Evolutionary conservation across 2,888 invertebrate species (phyloP).

Genomic region (Drosophila birchii): DNA sequence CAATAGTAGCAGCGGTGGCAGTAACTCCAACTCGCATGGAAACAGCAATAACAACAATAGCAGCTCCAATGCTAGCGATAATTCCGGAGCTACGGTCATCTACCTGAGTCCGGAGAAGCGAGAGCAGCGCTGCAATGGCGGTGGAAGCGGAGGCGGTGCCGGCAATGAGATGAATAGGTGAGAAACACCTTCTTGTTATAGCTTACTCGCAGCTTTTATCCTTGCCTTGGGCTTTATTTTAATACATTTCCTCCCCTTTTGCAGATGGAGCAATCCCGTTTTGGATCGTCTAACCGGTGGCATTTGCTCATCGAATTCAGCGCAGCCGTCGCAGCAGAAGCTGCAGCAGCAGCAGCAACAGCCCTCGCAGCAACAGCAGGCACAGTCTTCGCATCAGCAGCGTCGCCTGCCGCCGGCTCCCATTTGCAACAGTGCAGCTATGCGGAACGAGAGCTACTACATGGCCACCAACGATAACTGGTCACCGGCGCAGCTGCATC

Average conservation of each 20-base stretch:
- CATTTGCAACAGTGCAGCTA: slow-evolving; percentile 57
- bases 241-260: neutral
- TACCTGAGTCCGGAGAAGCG: slow-evolving; percentile 84
- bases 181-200: fast-evolving
- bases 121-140: slow-evolving; percentile 61
- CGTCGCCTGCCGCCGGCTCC: slow-evolving; percentile 53
- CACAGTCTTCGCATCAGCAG: slow-evolving; percentile 33
- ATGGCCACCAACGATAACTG: slow-evolving; percentile 90
- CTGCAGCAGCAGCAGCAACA: slow-evolving; percentile 54
- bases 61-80: slow-evolving; percentile 84
- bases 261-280: slow-evolving; percentile 90
- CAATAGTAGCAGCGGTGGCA: slow-evolving; percentile 33
- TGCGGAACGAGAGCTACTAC: slow-evolving; percentile 96
- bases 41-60: slow-evolving; percentile 69
- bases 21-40: slow-evolving; percentile 1
- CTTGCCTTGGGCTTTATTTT: neutral
- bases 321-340: slow-evolving; percentile 74
- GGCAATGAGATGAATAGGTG: slow-evolving; percentile 83
- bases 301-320: slow-evolving; percentile 85
- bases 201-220: neutral
- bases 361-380: slow-evolving; percentile 29
- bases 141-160: slow-evolving; percentile 22
- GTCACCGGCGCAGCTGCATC: slow-evolving; percentile 85
- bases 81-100: slow-evolving; percentile 85
- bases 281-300: slow-evolving; percentile 93